Evolutionary conservation across 2,888 invertebrate genomes (phyloP).

Genomic region (Drosophila kanekoi): DNA sequence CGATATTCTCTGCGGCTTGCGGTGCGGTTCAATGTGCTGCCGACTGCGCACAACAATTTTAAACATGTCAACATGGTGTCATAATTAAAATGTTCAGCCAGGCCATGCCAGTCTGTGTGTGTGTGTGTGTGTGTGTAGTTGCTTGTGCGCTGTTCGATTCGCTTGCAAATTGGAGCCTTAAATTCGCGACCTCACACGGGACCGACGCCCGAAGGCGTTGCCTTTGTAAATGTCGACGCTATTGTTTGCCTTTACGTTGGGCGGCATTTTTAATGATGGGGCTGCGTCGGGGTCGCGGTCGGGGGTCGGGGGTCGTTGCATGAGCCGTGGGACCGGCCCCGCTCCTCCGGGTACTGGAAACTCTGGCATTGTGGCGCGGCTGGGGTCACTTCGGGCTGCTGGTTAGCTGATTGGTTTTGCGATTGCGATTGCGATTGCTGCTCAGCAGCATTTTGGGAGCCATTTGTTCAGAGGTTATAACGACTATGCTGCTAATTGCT

Average conservation of each 20-base stretch:
- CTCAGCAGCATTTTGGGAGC: conserved; percentile 28
- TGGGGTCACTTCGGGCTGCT: conserved; percentile 24
- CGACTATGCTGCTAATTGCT: conserved; percentile 40
- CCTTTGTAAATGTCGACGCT: conserved; percentile 48
- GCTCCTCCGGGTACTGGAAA: background rate
- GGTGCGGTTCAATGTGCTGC: conserved; percentile 71
- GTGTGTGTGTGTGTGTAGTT: conserved; percentile 32
- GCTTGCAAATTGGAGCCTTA: conserved; percentile 58
- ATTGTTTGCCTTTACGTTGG: conserved; percentile 51
- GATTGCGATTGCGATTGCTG: conserved; percentile 45
- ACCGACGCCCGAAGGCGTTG: conserved; percentile 45
- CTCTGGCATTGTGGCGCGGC: background rate
- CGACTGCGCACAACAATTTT: conserved; percentile 71
- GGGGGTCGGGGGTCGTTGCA: background rate
- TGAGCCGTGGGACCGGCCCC: background rate
- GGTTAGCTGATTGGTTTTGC: conserved; percentile 66
- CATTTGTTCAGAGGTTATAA: conserved; percentile 34
- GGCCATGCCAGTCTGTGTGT: conserved; percentile 25
- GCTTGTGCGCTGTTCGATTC: conserved; percentile 48
- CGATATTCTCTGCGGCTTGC: conserved; percentile 49
- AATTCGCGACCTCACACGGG: conserved; percentile 33
- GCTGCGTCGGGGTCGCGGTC: conserved; percentile 8
- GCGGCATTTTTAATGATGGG: conserved; percentile 68
- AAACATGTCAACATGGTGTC: conserved; percentile 78
- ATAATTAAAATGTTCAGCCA: conserved; percentile 77